Evolutionary conservation across 2,888 invertebrate species (phyloP).

Genomic region (Mayetiola destructor): DNA sequence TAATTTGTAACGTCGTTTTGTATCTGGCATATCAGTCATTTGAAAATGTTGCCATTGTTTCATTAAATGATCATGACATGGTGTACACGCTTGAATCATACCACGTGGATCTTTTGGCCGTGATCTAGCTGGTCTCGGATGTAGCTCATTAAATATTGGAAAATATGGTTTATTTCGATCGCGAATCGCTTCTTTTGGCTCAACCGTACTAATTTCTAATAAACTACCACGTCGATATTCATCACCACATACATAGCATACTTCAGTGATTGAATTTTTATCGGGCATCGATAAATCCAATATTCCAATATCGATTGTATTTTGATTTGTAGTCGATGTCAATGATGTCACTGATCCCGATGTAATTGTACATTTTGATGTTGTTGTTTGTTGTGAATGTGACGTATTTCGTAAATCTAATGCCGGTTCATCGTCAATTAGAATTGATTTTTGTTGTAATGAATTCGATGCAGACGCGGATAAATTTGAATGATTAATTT

Average conservation of each 20-base stretch:
- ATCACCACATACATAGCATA: constrained; percentile 82
- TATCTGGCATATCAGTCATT: constrained; percentile 56
- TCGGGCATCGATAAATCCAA: constrained; percentile 84
- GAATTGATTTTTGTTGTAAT: constrained; percentile 1
- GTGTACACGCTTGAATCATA: constrained; percentile 64
- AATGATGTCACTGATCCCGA: constrained; percentile 26
- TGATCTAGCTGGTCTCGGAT: constrained; percentile 72
- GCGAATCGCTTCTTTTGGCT: constrained; percentile 38
- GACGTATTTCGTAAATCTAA: constrained; percentile 34
- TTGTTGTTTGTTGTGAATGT: constrained; percentile 26
- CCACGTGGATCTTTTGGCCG: constrained; percentile 72
- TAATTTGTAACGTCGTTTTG: constrained; percentile 65
- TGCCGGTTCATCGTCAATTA: constrained; percentile 28
- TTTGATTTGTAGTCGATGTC: neutral
- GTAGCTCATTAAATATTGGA: constrained; percentile 58
- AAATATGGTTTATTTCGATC: constrained; percentile 48
- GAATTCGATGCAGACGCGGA: neutral
- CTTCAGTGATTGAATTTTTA: constrained; percentile 79
- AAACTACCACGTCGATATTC: constrained; percentile 72
- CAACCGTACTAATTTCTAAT: constrained; percentile 49
- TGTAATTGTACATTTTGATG: constrained; percentile 31
- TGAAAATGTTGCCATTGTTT: constrained; percentile 64
- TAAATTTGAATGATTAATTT: neutral
- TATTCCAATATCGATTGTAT: constrained; percentile 61
- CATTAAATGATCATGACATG: constrained; percentile 71